A percentile compares a stretch with the other conserved stretches of the same genome.
Evolutionary conservation across 23 tunicate species (phyloP).

Genomic region (Corella eumyota): DNA sequence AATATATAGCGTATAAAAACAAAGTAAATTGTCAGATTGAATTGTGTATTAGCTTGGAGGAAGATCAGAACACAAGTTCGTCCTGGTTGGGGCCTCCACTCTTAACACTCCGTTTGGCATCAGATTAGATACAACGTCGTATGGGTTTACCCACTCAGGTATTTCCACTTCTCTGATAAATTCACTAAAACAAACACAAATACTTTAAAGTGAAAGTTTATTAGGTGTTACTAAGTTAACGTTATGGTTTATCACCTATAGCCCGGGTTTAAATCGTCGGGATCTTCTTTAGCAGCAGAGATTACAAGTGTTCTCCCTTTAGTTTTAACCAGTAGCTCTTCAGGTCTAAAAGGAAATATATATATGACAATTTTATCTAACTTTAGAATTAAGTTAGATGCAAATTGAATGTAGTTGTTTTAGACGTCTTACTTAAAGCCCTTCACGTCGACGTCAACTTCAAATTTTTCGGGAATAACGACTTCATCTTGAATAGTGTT

Average conservation of each 20-base stretch:
- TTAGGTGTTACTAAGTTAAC: too few species aligned
- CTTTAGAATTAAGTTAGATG: too few species aligned
- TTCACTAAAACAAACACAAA: too few species aligned
- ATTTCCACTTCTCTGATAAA: slow-evolving; percentile 72
- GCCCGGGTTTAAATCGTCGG: slow-evolving; percentile 1
- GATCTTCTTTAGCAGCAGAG: slow-evolving; percentile 44
- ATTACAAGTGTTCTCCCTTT: slow-evolving; percentile 57
- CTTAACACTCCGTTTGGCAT: slow-evolving; percentile 67
- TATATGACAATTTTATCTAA: background rate
- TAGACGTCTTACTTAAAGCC: slow-evolving; percentile 45
- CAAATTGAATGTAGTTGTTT: too few species aligned
- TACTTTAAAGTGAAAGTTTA: too few species aligned
- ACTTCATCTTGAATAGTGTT: too few species aligned
- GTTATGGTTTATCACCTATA: too few species aligned
- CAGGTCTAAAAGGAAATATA: slow-evolving; percentile 19
- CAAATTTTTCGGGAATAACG: slow-evolving; percentile 39
- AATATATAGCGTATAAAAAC: too few species aligned
- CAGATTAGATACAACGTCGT: slow-evolving; percentile 65
- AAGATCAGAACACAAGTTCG: too few species aligned
- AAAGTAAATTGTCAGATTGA: too few species aligned
- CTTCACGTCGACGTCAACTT: slow-evolving; percentile 52
- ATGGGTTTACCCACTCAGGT: slow-evolving; percentile 70
- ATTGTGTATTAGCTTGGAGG: too few species aligned
- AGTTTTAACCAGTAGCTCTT: slow-evolving; percentile 74
- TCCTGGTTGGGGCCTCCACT: slow-evolving; percentile 69